Conservation (phyloP, 1,140 invertebrate genomes). For the Triops longicaudatus region DNA sequence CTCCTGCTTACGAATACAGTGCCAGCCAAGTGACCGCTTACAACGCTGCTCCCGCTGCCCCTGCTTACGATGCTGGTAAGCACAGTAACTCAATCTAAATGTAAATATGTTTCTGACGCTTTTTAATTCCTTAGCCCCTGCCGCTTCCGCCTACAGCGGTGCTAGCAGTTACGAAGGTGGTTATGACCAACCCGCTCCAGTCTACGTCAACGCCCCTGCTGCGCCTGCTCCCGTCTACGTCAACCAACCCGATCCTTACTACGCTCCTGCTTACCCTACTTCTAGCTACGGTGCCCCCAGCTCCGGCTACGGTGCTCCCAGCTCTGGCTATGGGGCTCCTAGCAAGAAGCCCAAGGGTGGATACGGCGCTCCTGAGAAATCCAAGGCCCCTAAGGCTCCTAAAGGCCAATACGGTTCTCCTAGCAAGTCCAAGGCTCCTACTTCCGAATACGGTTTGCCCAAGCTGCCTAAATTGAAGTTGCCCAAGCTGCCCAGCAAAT, state of each 20-base stretch:
- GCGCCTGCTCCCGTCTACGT: slow-evolving; percentile 36
- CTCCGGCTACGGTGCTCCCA: slow-evolving; percentile 21
- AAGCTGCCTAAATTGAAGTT: slow-evolving; percentile 28
- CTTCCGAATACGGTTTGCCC: slow-evolving; percentile 17
- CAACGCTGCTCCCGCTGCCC: neutral
- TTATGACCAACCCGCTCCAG: slow-evolving; percentile 18
- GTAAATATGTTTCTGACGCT: neutral
- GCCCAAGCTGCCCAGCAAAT: slow-evolving; percentile 28
- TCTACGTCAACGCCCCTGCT: slow-evolving; percentile 36
- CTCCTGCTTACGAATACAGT: slow-evolving; percentile 24
- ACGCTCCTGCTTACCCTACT: slow-evolving; percentile 21
- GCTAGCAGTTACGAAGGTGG: slow-evolving; percentile 7
- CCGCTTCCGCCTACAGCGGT: neutral
- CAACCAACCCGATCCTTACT: slow-evolving; percentile 31
- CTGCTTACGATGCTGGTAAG: slow-evolving; percentile 12
- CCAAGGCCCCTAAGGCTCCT: slow-evolving; percentile 26
- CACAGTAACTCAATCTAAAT: neutral
- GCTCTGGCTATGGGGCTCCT: slow-evolving; percentile 27
- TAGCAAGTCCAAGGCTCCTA: slow-evolving; percentile 25
- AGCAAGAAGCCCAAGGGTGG: slow-evolving; percentile 18
- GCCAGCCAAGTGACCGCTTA: neutral
- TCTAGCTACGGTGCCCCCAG: slow-evolving; percentile 28
- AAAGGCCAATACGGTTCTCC: slow-evolving; percentile 29
- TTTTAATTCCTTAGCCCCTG: neutral
- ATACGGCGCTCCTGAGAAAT: slow-evolving; percentile 22